These are phyloP conservation scores for Gibbula magus DNA, from an alignment of 2,888 invertebrate species.

Conservation along the genomic window DNA sequence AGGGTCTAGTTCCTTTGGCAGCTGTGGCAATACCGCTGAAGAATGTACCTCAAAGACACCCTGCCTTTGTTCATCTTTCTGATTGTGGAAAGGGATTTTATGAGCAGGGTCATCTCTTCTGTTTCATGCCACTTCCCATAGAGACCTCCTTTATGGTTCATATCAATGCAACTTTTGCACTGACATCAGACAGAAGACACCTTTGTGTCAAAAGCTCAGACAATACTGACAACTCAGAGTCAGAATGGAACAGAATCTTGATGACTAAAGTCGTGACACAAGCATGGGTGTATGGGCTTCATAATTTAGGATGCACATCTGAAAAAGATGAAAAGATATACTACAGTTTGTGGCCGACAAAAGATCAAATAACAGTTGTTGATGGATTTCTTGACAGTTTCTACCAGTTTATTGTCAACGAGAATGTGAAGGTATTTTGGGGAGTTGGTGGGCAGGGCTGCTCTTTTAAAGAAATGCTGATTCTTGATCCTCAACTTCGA, in stretches of 20 bases:
- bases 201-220: constrained; percentile 52
- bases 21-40: constrained; percentile 58
- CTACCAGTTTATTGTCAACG: background rate
- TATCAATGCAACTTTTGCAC: constrained; percentile 69
- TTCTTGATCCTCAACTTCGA: constrained; percentile 40
- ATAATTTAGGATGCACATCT: background rate
- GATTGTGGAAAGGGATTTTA: constrained; percentile 43
- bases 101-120: constrained; percentile 56
- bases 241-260: constrained; percentile 57
- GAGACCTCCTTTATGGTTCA: constrained; percentile 59
- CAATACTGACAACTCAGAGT: constrained; percentile 46
- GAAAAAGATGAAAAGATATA: constrained; percentile 25
- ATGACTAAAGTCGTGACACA: constrained; percentile 45
- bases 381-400: background rate
- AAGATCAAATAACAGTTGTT: background rate
- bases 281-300: constrained; percentile 48
- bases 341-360: constrained; percentile 56
- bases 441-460: constrained; percentile 35
- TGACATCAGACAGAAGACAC: constrained; percentile 58
- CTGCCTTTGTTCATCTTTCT: background rate
- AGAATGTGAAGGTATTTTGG: background rate
- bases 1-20: constrained; percentile 51
- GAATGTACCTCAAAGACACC: background rate
- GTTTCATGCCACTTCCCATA: constrained; percentile 69
- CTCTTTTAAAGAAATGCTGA: constrained; percentile 37